Conservation (phyloP, 2,113 vertebrate genomes). For the Helogale parvula region DNA sequence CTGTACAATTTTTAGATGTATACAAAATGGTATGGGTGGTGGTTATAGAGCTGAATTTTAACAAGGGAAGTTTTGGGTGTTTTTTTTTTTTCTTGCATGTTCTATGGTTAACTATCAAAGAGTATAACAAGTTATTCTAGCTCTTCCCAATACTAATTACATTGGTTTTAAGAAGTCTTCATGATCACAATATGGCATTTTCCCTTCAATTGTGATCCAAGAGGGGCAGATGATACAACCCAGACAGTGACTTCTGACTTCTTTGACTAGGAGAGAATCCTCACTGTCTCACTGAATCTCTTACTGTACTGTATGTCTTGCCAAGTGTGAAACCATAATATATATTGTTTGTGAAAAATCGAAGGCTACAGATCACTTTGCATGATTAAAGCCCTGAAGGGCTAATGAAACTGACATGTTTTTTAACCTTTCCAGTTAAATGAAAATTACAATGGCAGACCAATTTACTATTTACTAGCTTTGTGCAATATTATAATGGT, state of each 20-base stretch:
- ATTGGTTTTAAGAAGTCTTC: conserved; percentile 61
- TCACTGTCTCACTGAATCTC: conserved; percentile 26
- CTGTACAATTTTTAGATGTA: not conserved
- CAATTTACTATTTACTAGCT: conserved; percentile 87
- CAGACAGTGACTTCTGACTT: conserved; percentile 14
- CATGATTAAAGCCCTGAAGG: conserved; percentile 74
- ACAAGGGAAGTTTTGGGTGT: not conserved
- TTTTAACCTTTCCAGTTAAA: conserved; percentile 82
- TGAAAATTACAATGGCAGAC: conserved; percentile 77
- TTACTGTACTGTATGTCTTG: conserved; percentile 68
- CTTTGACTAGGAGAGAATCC: not conserved
- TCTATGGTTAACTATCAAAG: conserved; percentile 52
- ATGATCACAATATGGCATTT: not conserved
- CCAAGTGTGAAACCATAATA: conserved; percentile 60
- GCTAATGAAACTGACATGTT: conserved; percentile 76
- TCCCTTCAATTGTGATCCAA: conserved; percentile 59
- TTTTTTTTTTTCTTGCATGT: conserved; percentile 61
- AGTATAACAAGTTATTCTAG: conserved; percentile 2
- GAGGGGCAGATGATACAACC: not conserved
- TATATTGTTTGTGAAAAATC: conserved; percentile 62
- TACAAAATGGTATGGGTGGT: not conserved
- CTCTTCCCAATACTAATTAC: conserved; percentile 32
- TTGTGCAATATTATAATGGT: conserved; percentile 91
- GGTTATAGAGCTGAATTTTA: conserved; percentile 28
- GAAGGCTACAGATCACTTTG: conserved; percentile 76